Percentiles rank a stretch among this genome's conserved stretches.
Conservation (phyloP, 2,888 invertebrate species). For the Marronus borbonicus region DNA sequence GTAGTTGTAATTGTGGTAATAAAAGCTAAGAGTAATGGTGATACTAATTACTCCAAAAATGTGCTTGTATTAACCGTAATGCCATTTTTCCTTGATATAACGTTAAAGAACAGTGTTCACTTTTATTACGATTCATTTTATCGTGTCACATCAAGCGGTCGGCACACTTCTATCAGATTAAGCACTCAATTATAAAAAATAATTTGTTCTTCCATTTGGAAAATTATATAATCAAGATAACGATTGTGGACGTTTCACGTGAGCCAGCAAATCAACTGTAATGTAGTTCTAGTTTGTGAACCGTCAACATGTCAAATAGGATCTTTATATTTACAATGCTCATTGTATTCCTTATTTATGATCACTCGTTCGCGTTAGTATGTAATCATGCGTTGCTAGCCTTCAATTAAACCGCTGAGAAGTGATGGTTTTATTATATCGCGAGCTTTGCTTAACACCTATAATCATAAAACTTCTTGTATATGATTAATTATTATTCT, state of each 20-base stretch:
- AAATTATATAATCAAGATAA: constrained; percentile 15
- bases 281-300: constrained; percentile 50
- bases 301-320: constrained; percentile 53
- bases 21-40: no score
- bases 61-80: no score
- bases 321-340: constrained; percentile 60
- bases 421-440: constrained; percentile 47
- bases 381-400: constrained; percentile 61
- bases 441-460: constrained; percentile 47
- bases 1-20: no score
- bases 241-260: constrained; percentile 11
- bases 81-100: no score
- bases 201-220: constrained; percentile 19
- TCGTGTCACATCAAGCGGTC: no score
- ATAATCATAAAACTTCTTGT: constrained; percentile 46
- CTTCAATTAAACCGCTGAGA: constrained; percentile 60
- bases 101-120: no score
- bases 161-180: not conserved
- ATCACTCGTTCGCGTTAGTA: constrained; percentile 62
- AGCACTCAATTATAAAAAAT: constrained; percentile 15
- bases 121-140: no score
- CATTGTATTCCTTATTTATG: constrained; percentile 64
- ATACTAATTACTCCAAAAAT: no score
- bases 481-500: constrained; percentile 44
- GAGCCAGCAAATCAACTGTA: constrained; percentile 37